These are phyloP conservation scores for Pygathrix nemaeus DNA, from an alignment of 2,113 vertebrate species.

Conservation along the genomic window DNA sequence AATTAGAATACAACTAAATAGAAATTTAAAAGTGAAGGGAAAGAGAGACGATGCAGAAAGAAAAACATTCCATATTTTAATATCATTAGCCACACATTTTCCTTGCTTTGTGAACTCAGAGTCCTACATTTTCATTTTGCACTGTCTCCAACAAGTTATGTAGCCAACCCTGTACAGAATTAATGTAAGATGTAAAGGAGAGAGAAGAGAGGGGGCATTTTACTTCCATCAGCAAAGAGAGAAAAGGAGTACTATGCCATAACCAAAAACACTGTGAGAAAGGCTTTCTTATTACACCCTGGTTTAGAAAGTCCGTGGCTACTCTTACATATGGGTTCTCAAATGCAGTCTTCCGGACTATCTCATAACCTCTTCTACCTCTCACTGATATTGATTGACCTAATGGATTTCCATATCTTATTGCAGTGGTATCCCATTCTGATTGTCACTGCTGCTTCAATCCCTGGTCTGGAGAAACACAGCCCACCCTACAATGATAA, in stretches of 20 bases:
- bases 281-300: not conserved
- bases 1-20: not conserved
- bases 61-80: not conserved
- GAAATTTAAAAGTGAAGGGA: not conserved
- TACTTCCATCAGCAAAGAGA: not conserved
- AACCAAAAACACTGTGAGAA: not conserved
- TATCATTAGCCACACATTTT: not conserved
- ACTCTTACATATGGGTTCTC: not conserved
- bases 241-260: not conserved
- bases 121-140: not conserved
- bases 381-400: not conserved
- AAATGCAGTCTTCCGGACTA: accelerated
- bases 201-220: not conserved
- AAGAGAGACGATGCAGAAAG: not conserved
- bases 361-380: not conserved
- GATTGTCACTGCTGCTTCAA: not conserved
- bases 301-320: not conserved
- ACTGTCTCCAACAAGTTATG: not conserved
- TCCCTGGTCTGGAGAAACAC: not conserved
- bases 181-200: not conserved
- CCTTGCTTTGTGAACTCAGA: not conserved
- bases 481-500: not conserved
- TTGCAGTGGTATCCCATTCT: not conserved
- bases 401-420: not conserved
- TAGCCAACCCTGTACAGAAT: not conserved